These are phyloP conservation scores for Chascanopsetta lugubris DNA, from an alignment of 2,113 vertebrate genomes.

Conservation along the genomic window DNA sequence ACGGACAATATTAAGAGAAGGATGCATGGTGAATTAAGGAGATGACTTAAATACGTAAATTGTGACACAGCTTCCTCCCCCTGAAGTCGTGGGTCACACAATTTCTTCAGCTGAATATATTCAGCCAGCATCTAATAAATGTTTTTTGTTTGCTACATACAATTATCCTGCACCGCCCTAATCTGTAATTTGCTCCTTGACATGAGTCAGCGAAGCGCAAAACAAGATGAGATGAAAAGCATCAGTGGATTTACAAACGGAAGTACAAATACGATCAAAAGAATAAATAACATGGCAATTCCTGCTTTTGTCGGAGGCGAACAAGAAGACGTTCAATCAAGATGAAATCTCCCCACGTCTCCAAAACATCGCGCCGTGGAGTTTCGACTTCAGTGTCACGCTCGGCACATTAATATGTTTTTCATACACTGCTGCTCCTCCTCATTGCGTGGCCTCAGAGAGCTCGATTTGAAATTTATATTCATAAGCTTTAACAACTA, in stretches of 20 bases:
- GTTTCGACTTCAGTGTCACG: constrained; percentile 50
- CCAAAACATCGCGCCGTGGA: constrained; percentile 17
- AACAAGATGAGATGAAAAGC: constrained; percentile 2
- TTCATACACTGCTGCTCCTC: constrained; percentile 62
- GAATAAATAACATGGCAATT: constrained; percentile 1
- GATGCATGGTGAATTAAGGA: too few relatives aligned
- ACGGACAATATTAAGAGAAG: too few relatives aligned
- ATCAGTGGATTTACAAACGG: constrained; percentile 6
- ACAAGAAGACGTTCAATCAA: constrained; percentile 39
- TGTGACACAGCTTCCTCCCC: too few relatives aligned
- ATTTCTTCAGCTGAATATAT: not conserved
- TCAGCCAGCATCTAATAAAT: not conserved
- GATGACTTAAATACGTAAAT: too few relatives aligned
- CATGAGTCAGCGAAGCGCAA: constrained; percentile 5
- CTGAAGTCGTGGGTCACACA: not conserved
- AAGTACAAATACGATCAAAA: constrained; percentile 22
- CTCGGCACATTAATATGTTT: constrained; percentile 61
- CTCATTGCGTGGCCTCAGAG: constrained; percentile 62
- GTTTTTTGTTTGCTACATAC: not conserved
- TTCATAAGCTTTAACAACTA: constrained; percentile 80
- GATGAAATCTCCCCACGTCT: constrained; percentile 12
- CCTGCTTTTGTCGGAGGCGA: constrained; percentile 12
- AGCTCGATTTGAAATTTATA: constrained; percentile 71
- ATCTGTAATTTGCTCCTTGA: not conserved
- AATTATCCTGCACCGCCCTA: not conserved